Conservation (phyloP, 2,113 vertebrate genomes). For the Zosterops borbonicus region DNA sequence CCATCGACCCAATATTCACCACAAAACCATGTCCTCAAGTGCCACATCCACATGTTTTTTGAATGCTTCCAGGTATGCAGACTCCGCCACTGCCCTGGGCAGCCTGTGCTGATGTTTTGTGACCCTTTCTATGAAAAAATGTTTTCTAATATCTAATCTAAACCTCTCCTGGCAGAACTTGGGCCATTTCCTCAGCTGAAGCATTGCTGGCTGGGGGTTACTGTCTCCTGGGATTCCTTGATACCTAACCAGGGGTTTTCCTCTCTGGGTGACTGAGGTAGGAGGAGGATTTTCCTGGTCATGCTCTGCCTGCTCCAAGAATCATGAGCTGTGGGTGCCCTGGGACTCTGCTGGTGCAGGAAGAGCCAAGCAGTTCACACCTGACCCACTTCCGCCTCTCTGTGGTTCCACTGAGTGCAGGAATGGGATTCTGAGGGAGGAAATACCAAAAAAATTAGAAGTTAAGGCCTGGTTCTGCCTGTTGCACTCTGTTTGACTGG, state of each 20-base stretch:
- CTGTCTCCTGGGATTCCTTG: background rate
- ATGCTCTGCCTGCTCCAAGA: rapidly evolving
- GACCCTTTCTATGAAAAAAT: background rate
- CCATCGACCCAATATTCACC: background rate
- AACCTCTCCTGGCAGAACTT: background rate
- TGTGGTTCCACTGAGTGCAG: rapidly evolving
- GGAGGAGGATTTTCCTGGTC: background rate
- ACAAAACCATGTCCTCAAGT: background rate
- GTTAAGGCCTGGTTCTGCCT: background rate
- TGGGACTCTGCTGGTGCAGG: rapidly evolving
- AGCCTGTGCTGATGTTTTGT: background rate
- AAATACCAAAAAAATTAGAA: background rate
- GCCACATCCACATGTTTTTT: rapidly evolving
- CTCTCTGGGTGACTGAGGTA: background rate
- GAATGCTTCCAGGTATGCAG: background rate
- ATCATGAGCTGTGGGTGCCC: background rate
- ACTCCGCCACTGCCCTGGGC: background rate
- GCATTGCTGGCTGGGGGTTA: background rate
- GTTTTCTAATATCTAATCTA: background rate
- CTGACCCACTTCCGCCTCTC: background rate
- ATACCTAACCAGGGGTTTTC: background rate
- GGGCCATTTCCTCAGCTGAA: background rate
- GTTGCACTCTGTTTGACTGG: background rate
- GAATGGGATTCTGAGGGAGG: background rate
- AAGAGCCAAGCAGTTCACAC: background rate